Evolutionary conservation across 2,888 invertebrate species (phyloP), one percentile per base, ranked within the genome.

Genomic region (Ligdia adustata): DNA sequence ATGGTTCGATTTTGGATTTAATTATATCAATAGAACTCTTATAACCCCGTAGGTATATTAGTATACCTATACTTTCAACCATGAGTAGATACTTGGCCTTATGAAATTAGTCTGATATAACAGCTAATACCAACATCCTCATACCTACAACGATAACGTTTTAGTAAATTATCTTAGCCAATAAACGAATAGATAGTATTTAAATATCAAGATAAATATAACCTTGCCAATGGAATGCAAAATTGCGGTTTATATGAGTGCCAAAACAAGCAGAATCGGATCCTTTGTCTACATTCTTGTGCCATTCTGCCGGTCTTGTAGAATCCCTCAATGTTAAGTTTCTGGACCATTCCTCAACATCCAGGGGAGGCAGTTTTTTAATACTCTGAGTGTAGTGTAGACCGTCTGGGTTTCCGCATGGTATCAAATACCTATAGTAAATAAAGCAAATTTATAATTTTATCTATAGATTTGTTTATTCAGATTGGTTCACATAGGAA

Each of bases 161-260:
- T n/a, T n/a, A n/a, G n/a, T n/a, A n/a, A n/a, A n/a, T n/a, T n/a
- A n/a, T n/a, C n/a, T n/a, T n/a, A n/a, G n/a, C n/a, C n/a, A n/a
- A n/a, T n/a, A n/a, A n/a, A n/a, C n/a, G n/a, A n/a, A n/a, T n/a
- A n/a, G n/a, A n/a, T n/a, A n/a, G n/a, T n/a, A n/a, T n/a, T 9
- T 45, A 15, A 7, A 6, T 12, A 34, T 20, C 6, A 20, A 11
- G 14, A n/a, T 9, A 15, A 13, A 15, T 2, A 22, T 33, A 16
- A 88, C 90, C 89, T 79, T 86, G 88, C 89, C 89, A 90, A 57
- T 90, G 89, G 66, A 82, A 89, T 31, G 88, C 86, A 47, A 89
- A 90, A 60, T 90, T 90, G 4, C 90, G 74, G 61, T 90, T 87
- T 12, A 90, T 71, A 54, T 89, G 83, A 1, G 82, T 85, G 18